A percentile compares a stretch with the other conserved stretches of the same genome.
Conservation (phyloP, 1,140 invertebrate genomes). For the Halotydeus destructor region DNA sequence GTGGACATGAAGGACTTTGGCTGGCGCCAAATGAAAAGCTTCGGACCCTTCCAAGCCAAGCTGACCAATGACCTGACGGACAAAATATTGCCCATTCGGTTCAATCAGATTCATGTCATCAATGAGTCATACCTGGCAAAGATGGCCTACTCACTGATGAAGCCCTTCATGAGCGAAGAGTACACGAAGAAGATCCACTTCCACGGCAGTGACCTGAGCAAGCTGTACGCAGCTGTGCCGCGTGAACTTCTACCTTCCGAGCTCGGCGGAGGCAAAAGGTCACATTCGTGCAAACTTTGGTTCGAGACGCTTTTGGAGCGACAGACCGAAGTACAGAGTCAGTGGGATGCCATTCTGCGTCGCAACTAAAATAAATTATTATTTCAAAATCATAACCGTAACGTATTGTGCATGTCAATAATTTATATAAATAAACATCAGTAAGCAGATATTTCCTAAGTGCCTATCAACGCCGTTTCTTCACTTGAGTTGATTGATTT, state of each 20-base stretch:
- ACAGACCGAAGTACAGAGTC: too few species aligned
- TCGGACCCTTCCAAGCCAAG: background rate
- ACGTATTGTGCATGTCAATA: too few species aligned
- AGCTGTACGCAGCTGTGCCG: background rate
- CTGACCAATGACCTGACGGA: background rate
- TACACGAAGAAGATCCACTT: background rate
- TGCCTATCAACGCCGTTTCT: too few species aligned
- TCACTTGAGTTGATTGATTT: too few species aligned
- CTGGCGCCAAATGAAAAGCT: background rate
- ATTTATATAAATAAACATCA: too few species aligned
- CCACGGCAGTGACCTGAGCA: background rate
- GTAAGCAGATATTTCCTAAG: too few species aligned
- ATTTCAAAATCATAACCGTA: too few species aligned
- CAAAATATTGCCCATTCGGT: background rate
- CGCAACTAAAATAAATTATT: too few species aligned
- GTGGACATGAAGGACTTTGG: background rate
- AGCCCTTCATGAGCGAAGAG: background rate
- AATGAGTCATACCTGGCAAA: background rate
- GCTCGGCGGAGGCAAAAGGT: background rate
- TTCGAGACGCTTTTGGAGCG: too few species aligned
- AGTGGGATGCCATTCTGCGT: too few species aligned
- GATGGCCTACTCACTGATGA: constrained; percentile 1
- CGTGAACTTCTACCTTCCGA: background rate
- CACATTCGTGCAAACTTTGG: too few species aligned
- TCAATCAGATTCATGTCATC: constrained; percentile 1